phyloP scores from a whole-genome alignment of 2,888 invertebrate genomes.

The Drosophila anomalata region DNA sequence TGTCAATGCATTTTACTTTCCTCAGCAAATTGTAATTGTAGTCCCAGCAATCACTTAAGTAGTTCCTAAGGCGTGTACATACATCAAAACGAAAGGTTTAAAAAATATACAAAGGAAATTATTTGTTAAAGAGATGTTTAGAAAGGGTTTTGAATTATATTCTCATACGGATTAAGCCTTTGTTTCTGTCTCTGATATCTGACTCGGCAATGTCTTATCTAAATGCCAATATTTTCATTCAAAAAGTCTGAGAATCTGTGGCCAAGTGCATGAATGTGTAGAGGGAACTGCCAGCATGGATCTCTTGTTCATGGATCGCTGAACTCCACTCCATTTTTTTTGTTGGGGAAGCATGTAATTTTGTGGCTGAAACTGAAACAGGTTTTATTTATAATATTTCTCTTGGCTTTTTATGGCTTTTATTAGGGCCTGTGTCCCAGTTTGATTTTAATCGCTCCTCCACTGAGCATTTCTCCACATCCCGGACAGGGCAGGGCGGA shows the following conservation, averaged over 20 bases:
- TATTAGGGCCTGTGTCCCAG: conserved; percentile 67
- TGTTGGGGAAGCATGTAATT: conserved; percentile 13
- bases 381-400: conserved; percentile 69
- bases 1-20: conserved; percentile 64
- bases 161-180: too few species aligned
- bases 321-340: conserved; percentile 57
- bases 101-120: background rate
- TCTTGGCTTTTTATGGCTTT: conserved; percentile 50
- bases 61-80: conserved; percentile 63
- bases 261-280: background rate
- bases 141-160: too few species aligned
- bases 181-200: too few species aligned
- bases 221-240: conserved; percentile 17
- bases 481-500: conserved; percentile 47
- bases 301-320: conserved; percentile 62
- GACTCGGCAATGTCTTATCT: background rate
- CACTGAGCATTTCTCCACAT: conserved; percentile 68
- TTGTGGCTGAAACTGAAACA: conserved; percentile 66
- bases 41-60: conserved; percentile 52
- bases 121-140: background rate
- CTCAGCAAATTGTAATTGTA: conserved; percentile 58
- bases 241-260: conserved; percentile 8
- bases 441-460: conserved; percentile 67
- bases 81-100: conserved; percentile 33
- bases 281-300: conserved; percentile 1